Base-by-base conservation (phyloP, 1,140 invertebrate species). In the Acyrthosiphon pisum region DNA sequence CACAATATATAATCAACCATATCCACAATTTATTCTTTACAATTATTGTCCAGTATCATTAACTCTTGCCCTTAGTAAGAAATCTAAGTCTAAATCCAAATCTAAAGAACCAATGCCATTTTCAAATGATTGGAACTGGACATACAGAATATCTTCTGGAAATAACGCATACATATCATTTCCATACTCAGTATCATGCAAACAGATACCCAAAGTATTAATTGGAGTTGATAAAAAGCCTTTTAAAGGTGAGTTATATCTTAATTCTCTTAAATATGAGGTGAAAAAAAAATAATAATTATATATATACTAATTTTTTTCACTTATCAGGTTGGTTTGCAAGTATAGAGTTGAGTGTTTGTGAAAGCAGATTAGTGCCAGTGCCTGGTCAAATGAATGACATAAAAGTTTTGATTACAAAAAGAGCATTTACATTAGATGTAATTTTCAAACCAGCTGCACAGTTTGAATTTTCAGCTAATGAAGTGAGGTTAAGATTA, bases 1-100 rank as follows among this genome's bases (percentile, higher is more conserved):
- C 68, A 95, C 96, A 46, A 95, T 97, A 53, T 95, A 96, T 94
- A 94, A 95, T 86, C 96, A 97, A 94, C 94, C 95, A 23, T 95
- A 96, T 94, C 97, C 97, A 37, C 96, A 96, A 93, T 94, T 96
- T 30, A 94, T 95, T 14, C 95, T 96, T 46, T 95, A 96, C 94
- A 96, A 96, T 94, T 94, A 94, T 8, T 96, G 96, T 81, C 93
- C 94, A 11, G 95, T 95, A 14, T 83, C 94, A 76, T 93, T 94
- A n/a, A 91, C 11, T 60, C 46, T 93, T 93, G 37, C 93, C 6
- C 30, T 84, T 53, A 30, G 48, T 41, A 93, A 91, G 76, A 91
- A 86, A 86, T 50, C 60, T 30, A 92, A 92, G 22, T 46, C 60
- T 41, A 92, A 92, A 83, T 81, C 46, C 20, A 93, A 93, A 86